Evolutionary conservation across 2,113 vertebrate genomes (phyloP), one percentile per base, ranked within the genome.

Genomic region (Psammodynastes pulverulentus): DNA sequence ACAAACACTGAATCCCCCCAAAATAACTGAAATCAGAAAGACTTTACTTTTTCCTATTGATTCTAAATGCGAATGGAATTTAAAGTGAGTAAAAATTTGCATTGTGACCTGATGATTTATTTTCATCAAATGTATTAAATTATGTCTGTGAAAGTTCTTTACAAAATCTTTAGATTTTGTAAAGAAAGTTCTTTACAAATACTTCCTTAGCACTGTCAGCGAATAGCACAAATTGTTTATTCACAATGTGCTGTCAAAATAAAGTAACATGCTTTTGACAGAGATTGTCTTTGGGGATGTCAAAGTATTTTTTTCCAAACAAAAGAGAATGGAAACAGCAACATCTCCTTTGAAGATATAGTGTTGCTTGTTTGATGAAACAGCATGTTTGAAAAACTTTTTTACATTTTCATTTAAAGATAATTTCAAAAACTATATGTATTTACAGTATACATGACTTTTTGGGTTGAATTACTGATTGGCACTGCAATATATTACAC

Each of bases 231-330:
- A 34, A 51, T 48, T 2, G 23, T 91, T n/a, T n/a, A 90, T 2
- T 85, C 24, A 93, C 0, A 45, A 89, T 92, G 84, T 29, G 0
- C 0, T 48, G 29, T 43, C 46, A 88, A 2, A 92, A 9, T 90
- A 45, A 48, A 85, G 17, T 90, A 39, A 87, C 53, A 94, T 92
- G 1, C 62, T 15, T 45, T 89, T 90, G 90, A 92, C 49, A 90
- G 39, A 84, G 84, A 0, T 4, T 91, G 9, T 87, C 34, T 46
- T 46, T 92, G 9, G 10, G 51, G 45, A 51, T 52, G 89, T 56
- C 90, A 39, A 92, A 29, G 46, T 87, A 34, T 39, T 87, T 84
- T 56, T 84, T 53, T 48, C 12, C 29, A 89, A 17, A 51, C 29
- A 86, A 13, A 46, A 49, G 5, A 48, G 49, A 90, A 87, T 90